Evolutionary conservation across 1,140 invertebrate species (phyloP).

Genomic region (Halictus rubicundus): DNA sequence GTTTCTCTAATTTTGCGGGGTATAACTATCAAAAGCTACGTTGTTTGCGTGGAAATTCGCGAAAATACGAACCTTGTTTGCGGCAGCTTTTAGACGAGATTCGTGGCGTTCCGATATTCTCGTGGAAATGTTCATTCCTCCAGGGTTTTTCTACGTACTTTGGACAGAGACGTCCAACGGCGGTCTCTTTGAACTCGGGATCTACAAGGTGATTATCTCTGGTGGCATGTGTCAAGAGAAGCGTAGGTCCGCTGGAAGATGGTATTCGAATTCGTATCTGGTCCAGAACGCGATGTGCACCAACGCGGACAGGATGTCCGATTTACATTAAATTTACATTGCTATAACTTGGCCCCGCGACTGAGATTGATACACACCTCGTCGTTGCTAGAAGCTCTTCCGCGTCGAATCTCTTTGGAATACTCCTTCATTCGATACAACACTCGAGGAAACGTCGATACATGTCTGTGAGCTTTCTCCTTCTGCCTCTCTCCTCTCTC

Average conservation of each 20-base stretch:
- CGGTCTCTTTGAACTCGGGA: conserved; percentile 25
- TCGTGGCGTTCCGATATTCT: conserved; percentile 6
- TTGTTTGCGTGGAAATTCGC: not conserved
- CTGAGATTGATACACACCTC: conserved; percentile 28
- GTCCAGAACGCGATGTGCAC: not conserved
- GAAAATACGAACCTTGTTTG: conserved; percentile 41
- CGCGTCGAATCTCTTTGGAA: not conserved
- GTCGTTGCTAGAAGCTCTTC: not conserved
- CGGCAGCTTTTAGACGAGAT: conserved; percentile 25
- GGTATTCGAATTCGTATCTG: conserved; percentile 46
- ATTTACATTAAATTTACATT: conserved; percentile 57
- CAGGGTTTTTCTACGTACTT: conserved; percentile 22
- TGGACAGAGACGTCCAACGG: not conserved
- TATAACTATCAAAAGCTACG: not conserved
- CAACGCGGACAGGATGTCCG: conserved; percentile 26
- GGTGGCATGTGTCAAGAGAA: not conserved
- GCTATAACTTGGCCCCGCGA: conserved; percentile 29
- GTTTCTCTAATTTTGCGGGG: no score
- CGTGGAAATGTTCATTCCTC: conserved; percentile 25
- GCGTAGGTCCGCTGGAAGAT: not conserved
- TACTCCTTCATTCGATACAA: conserved; percentile 8
- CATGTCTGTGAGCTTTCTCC: not conserved
- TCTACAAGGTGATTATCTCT: conserved; percentile 35
- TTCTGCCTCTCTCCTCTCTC: not conserved
- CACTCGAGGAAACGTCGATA: not conserved